A percentile compares a stretch with the other conserved stretches of the same genome.
Conservation (phyloP, 92 coral and sea anemone genomes). For the Bergia sp. region DNA sequence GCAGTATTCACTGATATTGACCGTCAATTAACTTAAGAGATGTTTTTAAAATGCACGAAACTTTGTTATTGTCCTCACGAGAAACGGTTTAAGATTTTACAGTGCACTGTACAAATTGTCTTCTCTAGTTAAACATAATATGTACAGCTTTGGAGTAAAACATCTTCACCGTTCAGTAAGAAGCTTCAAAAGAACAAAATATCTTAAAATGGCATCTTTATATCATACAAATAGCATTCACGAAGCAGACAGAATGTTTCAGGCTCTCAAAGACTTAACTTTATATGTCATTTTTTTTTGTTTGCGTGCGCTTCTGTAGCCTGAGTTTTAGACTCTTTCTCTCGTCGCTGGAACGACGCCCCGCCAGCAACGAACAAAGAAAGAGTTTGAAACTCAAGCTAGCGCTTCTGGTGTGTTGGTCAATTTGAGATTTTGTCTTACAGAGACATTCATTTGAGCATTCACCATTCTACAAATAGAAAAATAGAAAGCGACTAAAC, state of each 20-base stretch:
- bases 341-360: too few relatives aligned
- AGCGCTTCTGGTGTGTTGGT: background rate
- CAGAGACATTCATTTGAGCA: background rate
- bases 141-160: background rate
- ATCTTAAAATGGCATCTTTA: background rate
- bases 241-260: background rate
- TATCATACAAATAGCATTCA: background rate
- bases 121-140: background rate
- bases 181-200: background rate
- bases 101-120: background rate
- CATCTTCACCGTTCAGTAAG: background rate
- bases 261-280: background rate
- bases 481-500: slow-evolving; percentile 3
- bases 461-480: background rate
- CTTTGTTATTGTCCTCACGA: too few relatives aligned
- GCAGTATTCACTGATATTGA: slow-evolving; percentile 18
- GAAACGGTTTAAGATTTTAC: too few relatives aligned
- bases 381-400: too few relatives aligned
- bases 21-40: background rate
- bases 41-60: background rate
- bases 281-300: background rate
- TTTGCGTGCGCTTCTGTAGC: background rate
- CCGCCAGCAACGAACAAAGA: too few relatives aligned
- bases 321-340: too few relatives aligned
- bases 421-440: background rate